Evolutionary conservation across 1,140 invertebrate species (phyloP).

Genomic region (Ephestia elutella): DNA sequence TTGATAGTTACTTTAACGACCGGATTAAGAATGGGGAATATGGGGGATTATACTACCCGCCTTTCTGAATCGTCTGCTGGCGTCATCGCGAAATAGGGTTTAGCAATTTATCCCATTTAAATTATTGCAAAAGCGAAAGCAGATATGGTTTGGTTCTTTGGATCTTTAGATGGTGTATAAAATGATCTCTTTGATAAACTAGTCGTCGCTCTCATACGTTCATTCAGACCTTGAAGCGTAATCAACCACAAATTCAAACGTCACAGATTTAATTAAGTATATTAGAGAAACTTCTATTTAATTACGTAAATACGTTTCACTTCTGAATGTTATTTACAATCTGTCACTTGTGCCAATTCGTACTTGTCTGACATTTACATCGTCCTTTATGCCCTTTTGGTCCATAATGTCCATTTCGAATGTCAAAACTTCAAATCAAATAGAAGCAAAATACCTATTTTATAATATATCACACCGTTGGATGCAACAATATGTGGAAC

Average conservation of each 20-base stretch:
- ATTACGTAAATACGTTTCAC: too few relatives aligned
- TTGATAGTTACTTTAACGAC: conserved; percentile 1
- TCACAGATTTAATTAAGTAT: too few relatives aligned
- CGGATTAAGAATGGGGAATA: conserved; percentile 2
- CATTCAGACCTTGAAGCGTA: too few relatives aligned
- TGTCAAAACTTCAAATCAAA: not conserved
- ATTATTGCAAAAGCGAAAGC: too few relatives aligned
- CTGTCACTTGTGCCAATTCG: not conserved
- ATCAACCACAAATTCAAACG: too few relatives aligned
- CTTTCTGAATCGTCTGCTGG: not conserved
- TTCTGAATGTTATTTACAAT: too few relatives aligned
- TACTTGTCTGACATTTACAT: not conserved
- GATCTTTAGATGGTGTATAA: too few relatives aligned
- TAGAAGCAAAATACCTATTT: conserved; percentile 21
- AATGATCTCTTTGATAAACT: too few relatives aligned
- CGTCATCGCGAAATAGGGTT: conserved; percentile 5
- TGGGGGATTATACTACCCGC: not conserved
- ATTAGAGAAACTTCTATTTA: too few relatives aligned
- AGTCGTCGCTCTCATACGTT: too few relatives aligned
- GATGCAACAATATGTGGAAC: conserved; percentile 21
- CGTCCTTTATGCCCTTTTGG: not conserved
- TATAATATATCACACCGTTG: conserved; percentile 28
- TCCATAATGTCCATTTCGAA: not conserved
- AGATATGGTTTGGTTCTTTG: too few relatives aligned
- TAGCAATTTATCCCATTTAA: not conserved